phyloP scores from a whole-genome alignment of 2,888 invertebrate genomes.

The Zhuqinia jingwanae region DNA sequence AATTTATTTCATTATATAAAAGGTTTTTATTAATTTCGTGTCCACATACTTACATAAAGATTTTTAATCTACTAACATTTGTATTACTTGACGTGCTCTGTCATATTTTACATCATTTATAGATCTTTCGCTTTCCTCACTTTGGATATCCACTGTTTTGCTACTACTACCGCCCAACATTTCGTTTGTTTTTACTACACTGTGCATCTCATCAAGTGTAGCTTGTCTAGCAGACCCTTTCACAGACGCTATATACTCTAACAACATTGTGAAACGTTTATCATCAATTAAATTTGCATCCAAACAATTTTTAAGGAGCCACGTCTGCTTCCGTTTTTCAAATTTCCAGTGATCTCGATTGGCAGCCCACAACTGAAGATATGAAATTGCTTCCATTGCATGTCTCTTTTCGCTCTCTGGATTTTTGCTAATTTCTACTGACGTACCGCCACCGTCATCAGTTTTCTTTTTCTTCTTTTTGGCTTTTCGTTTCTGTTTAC shows the following conservation, averaged over 20 bases:
- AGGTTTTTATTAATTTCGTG: neutral
- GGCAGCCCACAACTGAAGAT: constrained; percentile 86
- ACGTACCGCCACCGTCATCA: neutral
- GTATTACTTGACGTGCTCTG: constrained; percentile 86
- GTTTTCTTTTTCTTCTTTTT: constrained; percentile 48
- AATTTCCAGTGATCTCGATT: constrained; percentile 89
- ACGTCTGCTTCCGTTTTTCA: constrained; percentile 89
- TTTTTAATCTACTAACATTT: constrained; percentile 83
- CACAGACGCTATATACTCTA: constrained; percentile 88
- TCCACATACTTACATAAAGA: neutral
- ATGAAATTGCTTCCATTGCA: constrained; percentile 68
- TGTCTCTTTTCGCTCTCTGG: constrained; percentile 62
- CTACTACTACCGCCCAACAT: constrained; percentile 81
- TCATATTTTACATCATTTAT: constrained; percentile 81
- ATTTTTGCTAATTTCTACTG: constrained; percentile 12
- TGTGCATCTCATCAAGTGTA: constrained; percentile 69
- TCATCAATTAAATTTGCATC: constrained; percentile 80
- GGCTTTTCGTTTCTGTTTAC: constrained; percentile 22
- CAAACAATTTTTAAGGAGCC: constrained; percentile 85
- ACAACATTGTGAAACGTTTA: constrained; percentile 85
- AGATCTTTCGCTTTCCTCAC: constrained; percentile 80
- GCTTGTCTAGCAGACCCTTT: constrained; percentile 85
- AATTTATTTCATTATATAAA: neutral
- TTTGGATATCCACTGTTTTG: neutral
- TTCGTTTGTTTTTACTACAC: constrained; percentile 82